A percentile compares a stretch with the other conserved stretches of the same genome.
These are phyloP conservation scores for Athripsodes cinereus DNA, from an alignment of 2,888 invertebrate species.

Conservation along the genomic window DNA sequence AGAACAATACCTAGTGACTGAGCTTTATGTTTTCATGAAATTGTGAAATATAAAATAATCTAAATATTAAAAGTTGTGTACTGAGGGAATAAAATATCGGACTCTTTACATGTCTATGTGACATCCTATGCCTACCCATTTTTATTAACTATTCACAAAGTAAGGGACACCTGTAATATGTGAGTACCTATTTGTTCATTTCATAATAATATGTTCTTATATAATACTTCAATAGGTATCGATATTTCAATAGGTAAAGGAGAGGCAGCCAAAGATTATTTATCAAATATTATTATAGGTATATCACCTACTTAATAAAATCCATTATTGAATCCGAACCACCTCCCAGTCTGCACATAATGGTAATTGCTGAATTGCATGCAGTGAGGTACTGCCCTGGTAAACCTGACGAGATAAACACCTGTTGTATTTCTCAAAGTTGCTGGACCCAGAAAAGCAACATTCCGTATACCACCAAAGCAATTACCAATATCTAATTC, in stretches of 20 bases:
- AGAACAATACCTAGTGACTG: too few relatives aligned
- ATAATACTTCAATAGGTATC: not conserved
- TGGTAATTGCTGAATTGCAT: not conserved
- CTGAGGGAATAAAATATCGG: too few relatives aligned
- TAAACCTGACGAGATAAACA: not conserved
- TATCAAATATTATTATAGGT: too few relatives aligned
- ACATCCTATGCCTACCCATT: too few relatives aligned
- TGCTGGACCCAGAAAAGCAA: not conserved
- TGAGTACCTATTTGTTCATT: too few relatives aligned
- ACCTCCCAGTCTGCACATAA: not conserved
- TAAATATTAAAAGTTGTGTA: too few relatives aligned
- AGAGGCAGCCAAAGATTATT: not conserved
- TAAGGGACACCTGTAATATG: too few relatives aligned
- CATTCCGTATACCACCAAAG: not conserved
- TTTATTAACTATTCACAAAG: too few relatives aligned
- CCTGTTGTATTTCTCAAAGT: not conserved
- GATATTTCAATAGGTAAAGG: not conserved
- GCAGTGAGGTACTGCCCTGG: not conserved
- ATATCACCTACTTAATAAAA: not conserved
- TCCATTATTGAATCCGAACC: not conserved
- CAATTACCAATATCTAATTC: constrained; percentile 2
- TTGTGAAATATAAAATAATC: too few relatives aligned
- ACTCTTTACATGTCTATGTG: too few relatives aligned
- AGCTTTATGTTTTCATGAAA: too few relatives aligned
- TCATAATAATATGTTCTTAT: not conserved